Evolutionary conservation across 2,888 invertebrate species (phyloP).

Genomic region (Amblyjoppa proteus): DNA sequence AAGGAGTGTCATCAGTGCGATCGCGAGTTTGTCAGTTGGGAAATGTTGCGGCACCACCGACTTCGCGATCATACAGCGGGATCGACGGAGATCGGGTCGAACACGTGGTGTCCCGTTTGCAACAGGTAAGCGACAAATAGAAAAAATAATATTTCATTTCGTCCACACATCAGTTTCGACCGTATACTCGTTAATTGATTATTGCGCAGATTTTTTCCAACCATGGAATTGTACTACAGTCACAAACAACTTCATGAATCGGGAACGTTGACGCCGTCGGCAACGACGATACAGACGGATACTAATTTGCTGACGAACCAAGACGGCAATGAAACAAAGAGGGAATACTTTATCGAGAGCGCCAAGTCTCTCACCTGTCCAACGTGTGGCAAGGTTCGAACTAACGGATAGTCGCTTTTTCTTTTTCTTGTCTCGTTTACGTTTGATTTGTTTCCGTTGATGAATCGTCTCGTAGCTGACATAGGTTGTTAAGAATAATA

Average conservation of each 20-base stretch:
- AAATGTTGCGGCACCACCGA: conserved; percentile 80
- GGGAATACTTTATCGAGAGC: conserved; percentile 73
- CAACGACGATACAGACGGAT: conserved; percentile 44
- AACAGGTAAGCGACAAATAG: conserved; percentile 73
- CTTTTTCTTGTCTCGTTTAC: not conserved
- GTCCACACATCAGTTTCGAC: not conserved
- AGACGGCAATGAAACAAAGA: conserved; percentile 69
- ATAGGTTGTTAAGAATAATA: not conserved
- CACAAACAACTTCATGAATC: conserved; percentile 77
- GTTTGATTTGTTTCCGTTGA: not conserved
- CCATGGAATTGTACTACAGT: conserved; percentile 73
- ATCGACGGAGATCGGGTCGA: conserved; percentile 72
- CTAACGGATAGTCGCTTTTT: not conserved
- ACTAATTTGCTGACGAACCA: conserved; percentile 62
- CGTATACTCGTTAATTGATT: not conserved
- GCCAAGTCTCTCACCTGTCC: conserved; percentile 78
- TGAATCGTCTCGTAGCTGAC: not conserved
- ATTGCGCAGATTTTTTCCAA: conserved; percentile 76
- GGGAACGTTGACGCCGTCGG: conserved; percentile 47
- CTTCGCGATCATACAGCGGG: conserved; percentile 77
- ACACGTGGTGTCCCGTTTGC: conserved; percentile 79
- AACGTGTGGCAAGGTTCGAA: conserved; percentile 79
- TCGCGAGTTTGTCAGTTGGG: conserved; percentile 79
- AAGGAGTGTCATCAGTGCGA: conserved; percentile 80
- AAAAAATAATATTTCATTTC: not conserved